These are phyloP conservation scores for Tanytarsus gracilentus DNA, from an alignment of 2,888 invertebrate genomes.

Conservation along the genomic window DNA sequence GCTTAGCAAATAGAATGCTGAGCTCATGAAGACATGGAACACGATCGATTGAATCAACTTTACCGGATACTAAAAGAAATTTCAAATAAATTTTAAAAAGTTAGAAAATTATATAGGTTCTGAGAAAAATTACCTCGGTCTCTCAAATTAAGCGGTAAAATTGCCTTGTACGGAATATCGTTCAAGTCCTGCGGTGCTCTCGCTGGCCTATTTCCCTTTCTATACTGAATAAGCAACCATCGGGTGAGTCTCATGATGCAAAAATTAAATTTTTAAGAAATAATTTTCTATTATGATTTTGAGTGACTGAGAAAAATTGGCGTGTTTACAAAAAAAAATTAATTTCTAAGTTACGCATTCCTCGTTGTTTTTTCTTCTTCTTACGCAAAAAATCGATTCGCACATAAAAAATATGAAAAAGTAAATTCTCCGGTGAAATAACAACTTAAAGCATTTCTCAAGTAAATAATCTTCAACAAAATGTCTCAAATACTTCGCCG, in stretches of 20 bases:
- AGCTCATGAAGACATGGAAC: conserved; percentile 4
- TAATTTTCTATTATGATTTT: no score
- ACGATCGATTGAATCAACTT: conserved; percentile 2
- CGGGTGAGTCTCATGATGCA: background rate
- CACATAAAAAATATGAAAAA: no score
- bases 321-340: no score
- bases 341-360: no score
- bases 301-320: no score
- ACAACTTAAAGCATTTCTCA: no score
- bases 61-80: conserved; percentile 10
- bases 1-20: background rate
- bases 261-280: no score
- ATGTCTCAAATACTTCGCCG: conserved; percentile 17
- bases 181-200: background rate
- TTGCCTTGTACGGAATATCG: background rate
- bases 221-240: background rate
- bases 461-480: background rate
- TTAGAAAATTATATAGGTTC: background rate
- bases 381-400: no score
- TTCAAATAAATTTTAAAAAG: background rate
- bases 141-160: conserved; percentile 6
- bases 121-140: background rate
- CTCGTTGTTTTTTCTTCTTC: no score
- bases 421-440: no score
- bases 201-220: background rate